These are phyloP conservation scores for Misgurnus anguillicaudatus DNA, from an alignment of 2,113 vertebrate species.

Conservation along the genomic window DNA sequence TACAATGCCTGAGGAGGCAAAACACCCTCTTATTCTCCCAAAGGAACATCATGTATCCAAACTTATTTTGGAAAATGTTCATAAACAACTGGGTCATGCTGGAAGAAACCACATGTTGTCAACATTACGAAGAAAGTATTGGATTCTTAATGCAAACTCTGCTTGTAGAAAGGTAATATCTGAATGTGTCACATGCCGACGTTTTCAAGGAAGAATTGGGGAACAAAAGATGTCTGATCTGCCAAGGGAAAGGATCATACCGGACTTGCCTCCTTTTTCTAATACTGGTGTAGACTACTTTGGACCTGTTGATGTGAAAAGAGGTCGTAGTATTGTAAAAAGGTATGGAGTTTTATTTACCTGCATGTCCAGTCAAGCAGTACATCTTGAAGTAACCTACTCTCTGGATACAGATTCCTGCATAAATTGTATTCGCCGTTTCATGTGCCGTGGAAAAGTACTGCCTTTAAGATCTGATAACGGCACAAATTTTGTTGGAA, in stretches of 20 bases:
- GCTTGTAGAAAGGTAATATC: slow-evolving; percentile 17
- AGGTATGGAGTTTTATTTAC: slow-evolving; percentile 22
- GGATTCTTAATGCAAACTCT: slow-evolving; percentile 21
- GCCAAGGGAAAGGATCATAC: not conserved
- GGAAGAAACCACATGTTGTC: slow-evolving; percentile 23
- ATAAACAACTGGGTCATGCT: slow-evolving; percentile 6
- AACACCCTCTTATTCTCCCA: not conserved
- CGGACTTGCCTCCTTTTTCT: slow-evolving; percentile 6
- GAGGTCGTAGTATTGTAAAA: not conserved
- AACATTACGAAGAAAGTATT: not conserved
- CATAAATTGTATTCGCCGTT: not conserved
- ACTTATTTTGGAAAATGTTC: slow-evolving; percentile 16
- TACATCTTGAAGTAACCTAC: not conserved
- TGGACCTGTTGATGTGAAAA: slow-evolving; percentile 14
- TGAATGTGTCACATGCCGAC: not conserved
- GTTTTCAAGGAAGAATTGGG: not conserved
- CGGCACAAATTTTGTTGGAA: slow-evolving; percentile 28
- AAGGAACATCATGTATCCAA: slow-evolving; percentile 6
- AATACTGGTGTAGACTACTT: slow-evolving; percentile 31
- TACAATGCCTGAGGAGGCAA: slow-evolving; percentile 5
- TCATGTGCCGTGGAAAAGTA: slow-evolving; percentile 6
- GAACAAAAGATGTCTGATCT: slow-evolving; percentile 6
- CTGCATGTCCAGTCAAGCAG: slow-evolving; percentile 25
- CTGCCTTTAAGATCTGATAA: not conserved
- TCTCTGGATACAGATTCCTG: slow-evolving; percentile 16